phyloP scores from a whole-genome alignment of 2,888 invertebrate species.

The Venusia cambrica region DNA sequence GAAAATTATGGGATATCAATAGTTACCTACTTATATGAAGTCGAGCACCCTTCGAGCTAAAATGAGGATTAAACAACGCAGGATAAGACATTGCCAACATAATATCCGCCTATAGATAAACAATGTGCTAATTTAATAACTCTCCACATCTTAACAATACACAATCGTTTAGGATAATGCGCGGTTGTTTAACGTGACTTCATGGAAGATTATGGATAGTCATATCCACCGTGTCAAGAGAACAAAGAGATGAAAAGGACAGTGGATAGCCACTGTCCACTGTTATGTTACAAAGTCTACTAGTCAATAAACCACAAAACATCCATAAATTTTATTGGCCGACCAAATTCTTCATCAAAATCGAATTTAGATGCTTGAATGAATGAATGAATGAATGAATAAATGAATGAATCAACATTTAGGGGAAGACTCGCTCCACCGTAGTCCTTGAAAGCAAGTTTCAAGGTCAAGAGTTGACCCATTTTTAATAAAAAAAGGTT shows the following conservation, averaged over 20 bases:
- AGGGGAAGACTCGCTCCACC: too few species aligned
- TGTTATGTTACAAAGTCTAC: too few species aligned
- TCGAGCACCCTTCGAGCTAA: conserved; percentile 2
- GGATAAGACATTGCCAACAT: conserved; percentile 15
- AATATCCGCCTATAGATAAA: conserved; percentile 11
- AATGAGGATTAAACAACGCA: not conserved
- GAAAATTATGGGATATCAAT: too few species aligned
- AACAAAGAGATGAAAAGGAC: not conserved
- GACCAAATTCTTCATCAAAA: too few species aligned
- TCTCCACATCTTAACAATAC: conserved; percentile 23
- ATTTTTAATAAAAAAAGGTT: too few species aligned
- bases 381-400: too few species aligned
- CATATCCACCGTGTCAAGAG: conserved; percentile 2
- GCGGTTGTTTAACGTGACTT: conserved; percentile 16
- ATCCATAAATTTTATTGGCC: too few species aligned
- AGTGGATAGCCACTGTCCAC: not conserved
- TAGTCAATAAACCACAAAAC: too few species aligned
- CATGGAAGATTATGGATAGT: conserved; percentile 15
- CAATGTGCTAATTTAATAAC: conserved; percentile 30
- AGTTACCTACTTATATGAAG: not conserved
- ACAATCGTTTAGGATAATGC: conserved; percentile 25
- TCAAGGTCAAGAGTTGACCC: too few species aligned
- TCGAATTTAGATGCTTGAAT: too few species aligned
- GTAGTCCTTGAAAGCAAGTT: too few species aligned
- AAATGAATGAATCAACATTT: too few species aligned